These are phyloP conservation scores for Goniozus legneri DNA, from an alignment of 1,140 invertebrate genomes.

Conservation along the genomic window DNA sequence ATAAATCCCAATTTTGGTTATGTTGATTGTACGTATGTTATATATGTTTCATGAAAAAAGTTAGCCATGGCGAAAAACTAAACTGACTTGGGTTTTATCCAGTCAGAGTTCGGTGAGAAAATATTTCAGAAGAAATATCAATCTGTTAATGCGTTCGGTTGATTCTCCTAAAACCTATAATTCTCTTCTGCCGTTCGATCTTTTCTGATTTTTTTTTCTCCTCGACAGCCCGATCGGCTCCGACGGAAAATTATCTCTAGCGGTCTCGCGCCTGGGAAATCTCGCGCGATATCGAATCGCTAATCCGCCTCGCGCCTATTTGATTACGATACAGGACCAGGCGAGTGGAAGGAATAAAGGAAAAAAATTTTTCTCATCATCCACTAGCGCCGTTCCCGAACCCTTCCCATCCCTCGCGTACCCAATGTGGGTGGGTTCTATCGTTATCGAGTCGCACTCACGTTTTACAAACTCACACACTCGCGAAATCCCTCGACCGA, in stretches of 20 bases:
- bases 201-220: too few species aligned
- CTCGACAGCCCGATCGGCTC: too few species aligned
- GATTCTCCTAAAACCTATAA: too few species aligned
- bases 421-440: slow-evolving; percentile 23
- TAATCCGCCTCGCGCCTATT: slow-evolving; percentile 27
- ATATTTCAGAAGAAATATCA: too few species aligned
- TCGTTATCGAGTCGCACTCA: slow-evolving; percentile 37
- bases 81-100: too few species aligned
- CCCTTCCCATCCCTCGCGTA: not conserved
- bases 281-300: slow-evolving; percentile 28
- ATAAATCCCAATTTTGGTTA: too few species aligned
- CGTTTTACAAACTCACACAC: slow-evolving; percentile 32
- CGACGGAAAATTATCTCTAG: slow-evolving; percentile 20
- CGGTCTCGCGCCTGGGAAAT: slow-evolving; percentile 10
- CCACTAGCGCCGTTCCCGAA: slow-evolving; percentile 2
- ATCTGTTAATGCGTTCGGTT: too few species aligned
- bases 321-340: slow-evolving; percentile 29
- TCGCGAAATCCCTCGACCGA: slow-evolving; percentile 36
- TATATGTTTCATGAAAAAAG: too few species aligned
- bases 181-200: too few species aligned
- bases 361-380: slow-evolving; percentile 22
- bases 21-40: too few species aligned
- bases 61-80: too few species aligned
- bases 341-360: slow-evolving; percentile 23
- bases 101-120: too few species aligned